These are phyloP conservation scores for Lagopus leucura DNA, from an alignment of 2,113 vertebrate species.

Conservation along the genomic window DNA sequence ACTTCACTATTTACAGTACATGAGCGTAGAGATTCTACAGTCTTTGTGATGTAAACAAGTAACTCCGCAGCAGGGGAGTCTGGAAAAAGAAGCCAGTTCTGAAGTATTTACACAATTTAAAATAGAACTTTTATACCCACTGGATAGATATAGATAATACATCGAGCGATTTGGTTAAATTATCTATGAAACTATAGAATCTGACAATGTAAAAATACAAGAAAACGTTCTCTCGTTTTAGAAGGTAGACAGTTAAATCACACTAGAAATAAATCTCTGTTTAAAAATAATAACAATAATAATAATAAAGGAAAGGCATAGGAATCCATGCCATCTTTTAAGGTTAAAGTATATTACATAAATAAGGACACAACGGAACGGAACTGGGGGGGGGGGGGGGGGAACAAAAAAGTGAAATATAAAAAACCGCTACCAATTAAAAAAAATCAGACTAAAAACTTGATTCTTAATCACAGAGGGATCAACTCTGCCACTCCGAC, in stretches of 20 bases:
- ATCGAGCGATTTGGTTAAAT: slow-evolving; percentile 94
- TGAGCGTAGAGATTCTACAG: slow-evolving; percentile 99
- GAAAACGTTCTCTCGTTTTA: slow-evolving; percentile 94
- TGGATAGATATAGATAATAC: slow-evolving; percentile 90
- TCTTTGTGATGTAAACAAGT: slow-evolving; percentile 99
- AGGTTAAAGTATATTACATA: slow-evolving; percentile 93
- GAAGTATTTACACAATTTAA: slow-evolving; percentile 99
- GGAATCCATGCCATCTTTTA: slow-evolving; percentile 86
- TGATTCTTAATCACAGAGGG: slow-evolving; percentile 73
- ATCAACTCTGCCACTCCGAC: slow-evolving; percentile 59
- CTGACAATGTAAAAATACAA: slow-evolving; percentile 99
- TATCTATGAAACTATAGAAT: slow-evolving; percentile 99
- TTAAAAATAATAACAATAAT: slow-evolving; percentile 78
- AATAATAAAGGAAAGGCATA: slow-evolving; percentile 84
- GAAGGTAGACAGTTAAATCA: slow-evolving; percentile 94
- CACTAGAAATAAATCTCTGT: slow-evolving; percentile 84
- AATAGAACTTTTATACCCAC: slow-evolving; percentile 98
- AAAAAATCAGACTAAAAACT: slow-evolving; percentile 85
- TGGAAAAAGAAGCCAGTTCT: slow-evolving; percentile 97
- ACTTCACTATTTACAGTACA: slow-evolving; percentile 98
- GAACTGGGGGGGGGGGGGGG: slow-evolving; percentile 46
- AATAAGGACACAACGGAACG: slow-evolving; percentile 89
- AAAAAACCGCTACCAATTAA: slow-evolving; percentile 93
- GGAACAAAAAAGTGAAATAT: slow-evolving; percentile 92
- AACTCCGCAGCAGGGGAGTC: slow-evolving; percentile 85